These are phyloP conservation scores for Sylvilagus floridanus DNA, from an alignment of 2,797 vertebrate genomes.

Conservation along the genomic window DNA sequence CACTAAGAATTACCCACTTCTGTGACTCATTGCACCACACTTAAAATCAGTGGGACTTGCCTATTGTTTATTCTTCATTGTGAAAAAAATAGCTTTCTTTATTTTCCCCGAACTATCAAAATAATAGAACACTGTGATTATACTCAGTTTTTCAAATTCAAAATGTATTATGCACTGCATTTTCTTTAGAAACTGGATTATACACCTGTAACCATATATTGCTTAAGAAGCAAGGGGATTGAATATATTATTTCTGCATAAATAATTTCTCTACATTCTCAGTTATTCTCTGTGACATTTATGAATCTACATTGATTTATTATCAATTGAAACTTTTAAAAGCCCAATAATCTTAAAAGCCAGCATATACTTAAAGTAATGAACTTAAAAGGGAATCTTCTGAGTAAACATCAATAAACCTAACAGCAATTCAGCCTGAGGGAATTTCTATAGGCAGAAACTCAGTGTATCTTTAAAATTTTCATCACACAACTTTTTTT, in stretches of 20 bases:
- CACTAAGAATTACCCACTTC: background rate
- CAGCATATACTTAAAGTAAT: conserved; percentile 60
- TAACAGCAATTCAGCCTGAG: conserved; percentile 12
- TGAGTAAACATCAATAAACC: conserved; percentile 10
- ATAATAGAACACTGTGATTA: background rate
- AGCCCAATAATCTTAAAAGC: conserved; percentile 50
- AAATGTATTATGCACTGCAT: conserved; percentile 12
- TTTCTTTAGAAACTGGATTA: conserved; percentile 46
- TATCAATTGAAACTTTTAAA: conserved; percentile 61
- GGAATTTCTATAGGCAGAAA: background rate
- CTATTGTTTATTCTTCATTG: conserved; percentile 2
- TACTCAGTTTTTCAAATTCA: background rate
- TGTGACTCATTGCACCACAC: background rate
- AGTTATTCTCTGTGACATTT: conserved; percentile 51
- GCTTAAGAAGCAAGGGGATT: background rate
- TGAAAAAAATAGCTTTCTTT: background rate
- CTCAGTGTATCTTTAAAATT: conserved; percentile 32
- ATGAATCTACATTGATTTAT: conserved; percentile 41
- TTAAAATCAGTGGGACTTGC: background rate
- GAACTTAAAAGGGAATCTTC: conserved; percentile 63
- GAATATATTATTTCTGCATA: background rate
- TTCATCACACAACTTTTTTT: background rate
- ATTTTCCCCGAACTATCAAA: background rate
- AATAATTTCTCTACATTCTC: conserved; percentile 47
- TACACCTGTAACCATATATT: background rate